Evolutionary conservation across 2,113 vertebrate species (phyloP).

Genomic region (Calidris pugnax): DNA sequence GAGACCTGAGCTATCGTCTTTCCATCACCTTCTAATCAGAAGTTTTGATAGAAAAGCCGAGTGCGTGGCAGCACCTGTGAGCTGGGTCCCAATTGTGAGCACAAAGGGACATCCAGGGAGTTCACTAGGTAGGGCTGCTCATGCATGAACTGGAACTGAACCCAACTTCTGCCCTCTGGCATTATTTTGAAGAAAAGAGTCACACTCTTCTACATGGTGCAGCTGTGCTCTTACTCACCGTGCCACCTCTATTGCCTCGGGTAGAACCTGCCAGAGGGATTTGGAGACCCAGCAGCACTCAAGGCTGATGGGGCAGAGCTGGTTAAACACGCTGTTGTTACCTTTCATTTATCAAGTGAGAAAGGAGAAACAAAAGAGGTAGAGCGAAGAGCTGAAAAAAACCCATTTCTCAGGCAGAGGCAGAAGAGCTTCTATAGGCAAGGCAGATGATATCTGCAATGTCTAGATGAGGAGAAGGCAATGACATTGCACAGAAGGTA

Average conservation of each 20-base stretch:
- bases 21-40: not conserved
- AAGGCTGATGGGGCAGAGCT: not conserved
- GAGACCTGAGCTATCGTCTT: not conserved
- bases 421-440: not conserved
- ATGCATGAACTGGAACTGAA: not conserved
- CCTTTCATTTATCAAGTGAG: not conserved
- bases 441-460: not conserved
- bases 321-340: not conserved
- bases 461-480: not conserved
- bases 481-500: not conserved
- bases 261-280: not conserved
- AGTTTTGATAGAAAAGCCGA: not conserved
- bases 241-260: not conserved
- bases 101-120: not conserved
- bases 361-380: not conserved
- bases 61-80: not conserved
- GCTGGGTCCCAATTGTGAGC: not conserved
- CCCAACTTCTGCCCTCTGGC: not conserved
- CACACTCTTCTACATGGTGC: rapidly evolving
- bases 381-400: not conserved
- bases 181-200: not conserved
- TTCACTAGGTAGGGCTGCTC: not conserved
- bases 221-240: not conserved
- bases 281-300: not conserved
- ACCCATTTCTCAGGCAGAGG: not conserved